Evolutionary conservation across 2,888 invertebrate genomes (phyloP).

Genomic region (Ceraclea dissimilis): DNA sequence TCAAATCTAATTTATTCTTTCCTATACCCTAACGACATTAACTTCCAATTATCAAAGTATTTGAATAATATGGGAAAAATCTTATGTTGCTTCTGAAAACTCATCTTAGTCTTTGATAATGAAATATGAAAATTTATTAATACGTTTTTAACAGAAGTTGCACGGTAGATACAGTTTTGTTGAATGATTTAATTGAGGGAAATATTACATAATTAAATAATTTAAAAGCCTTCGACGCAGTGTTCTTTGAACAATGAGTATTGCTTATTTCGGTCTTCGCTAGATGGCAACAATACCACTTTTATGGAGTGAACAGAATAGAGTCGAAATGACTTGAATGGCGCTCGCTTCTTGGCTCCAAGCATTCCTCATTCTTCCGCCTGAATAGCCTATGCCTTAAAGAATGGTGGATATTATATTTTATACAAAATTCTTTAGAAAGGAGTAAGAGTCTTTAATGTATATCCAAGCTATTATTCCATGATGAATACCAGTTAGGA

Average conservation of each 20-base stretch:
- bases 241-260: constrained; percentile 22
- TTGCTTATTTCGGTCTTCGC: constrained; percentile 26
- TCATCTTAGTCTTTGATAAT: no score
- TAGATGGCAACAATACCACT: constrained; percentile 26
- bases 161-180: no score
- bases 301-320: constrained; percentile 26
- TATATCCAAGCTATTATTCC: constrained; percentile 24
- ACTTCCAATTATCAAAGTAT: neutral
- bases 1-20: no score
- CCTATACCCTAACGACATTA: neutral
- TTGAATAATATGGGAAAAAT: no score
- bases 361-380: constrained; percentile 26
- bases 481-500: constrained; percentile 19
- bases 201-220: no score
- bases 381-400: constrained; percentile 21
- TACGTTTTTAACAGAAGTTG: no score
- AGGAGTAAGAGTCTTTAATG: constrained; percentile 24
- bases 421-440: constrained; percentile 25
- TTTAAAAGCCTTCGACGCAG: constrained; percentile 19
- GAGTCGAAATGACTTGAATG: constrained; percentile 26
- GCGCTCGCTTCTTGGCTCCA: constrained; percentile 25
- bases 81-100: no score
- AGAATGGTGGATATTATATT: constrained; percentile 26
- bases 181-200: no score
- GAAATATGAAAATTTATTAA: no score